A percentile compares a stretch with the other conserved stretches of the same genome.
phyloP scores from a whole-genome alignment of 2,797 vertebrate species.

The Lepus oiostolus region DNA sequence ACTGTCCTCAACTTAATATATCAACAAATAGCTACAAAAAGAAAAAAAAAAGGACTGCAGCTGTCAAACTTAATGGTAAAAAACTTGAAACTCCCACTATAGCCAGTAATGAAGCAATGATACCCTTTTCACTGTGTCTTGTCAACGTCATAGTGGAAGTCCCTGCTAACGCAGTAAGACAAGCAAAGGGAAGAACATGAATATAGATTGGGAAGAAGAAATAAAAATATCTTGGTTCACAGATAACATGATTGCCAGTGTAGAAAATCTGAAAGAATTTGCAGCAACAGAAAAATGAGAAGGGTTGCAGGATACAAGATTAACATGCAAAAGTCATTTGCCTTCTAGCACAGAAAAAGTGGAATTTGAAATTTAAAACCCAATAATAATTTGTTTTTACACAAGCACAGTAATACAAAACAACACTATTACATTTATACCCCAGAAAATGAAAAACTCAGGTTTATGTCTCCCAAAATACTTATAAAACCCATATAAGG shows the following conservation, averaged over 20 bases:
- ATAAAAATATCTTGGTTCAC: background rate
- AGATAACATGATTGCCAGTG: background rate
- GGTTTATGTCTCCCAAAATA: background rate
- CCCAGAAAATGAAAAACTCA: background rate
- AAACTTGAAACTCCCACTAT: no score
- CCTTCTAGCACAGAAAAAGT: background rate
- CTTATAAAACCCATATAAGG: background rate
- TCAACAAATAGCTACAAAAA: no score
- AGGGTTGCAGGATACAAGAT: background rate
- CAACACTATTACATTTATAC: background rate
- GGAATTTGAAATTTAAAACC: background rate
- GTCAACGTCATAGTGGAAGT: background rate
- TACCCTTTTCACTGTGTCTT: background rate
- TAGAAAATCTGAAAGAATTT: background rate
- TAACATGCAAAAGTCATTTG: background rate
- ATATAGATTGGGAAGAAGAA: background rate
- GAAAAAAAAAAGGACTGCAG: no score
- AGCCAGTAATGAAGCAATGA: no score
- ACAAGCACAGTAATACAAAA: background rate
- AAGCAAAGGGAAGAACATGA: background rate
- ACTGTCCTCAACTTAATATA: no score
- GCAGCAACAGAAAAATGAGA: no score
- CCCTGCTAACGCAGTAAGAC: background rate
- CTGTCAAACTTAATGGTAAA: no score
- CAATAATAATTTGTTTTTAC: background rate